Base-by-base conservation (phyloP, 2,113 vertebrate species). In the Hemiscyllium ocellatum region DNA sequence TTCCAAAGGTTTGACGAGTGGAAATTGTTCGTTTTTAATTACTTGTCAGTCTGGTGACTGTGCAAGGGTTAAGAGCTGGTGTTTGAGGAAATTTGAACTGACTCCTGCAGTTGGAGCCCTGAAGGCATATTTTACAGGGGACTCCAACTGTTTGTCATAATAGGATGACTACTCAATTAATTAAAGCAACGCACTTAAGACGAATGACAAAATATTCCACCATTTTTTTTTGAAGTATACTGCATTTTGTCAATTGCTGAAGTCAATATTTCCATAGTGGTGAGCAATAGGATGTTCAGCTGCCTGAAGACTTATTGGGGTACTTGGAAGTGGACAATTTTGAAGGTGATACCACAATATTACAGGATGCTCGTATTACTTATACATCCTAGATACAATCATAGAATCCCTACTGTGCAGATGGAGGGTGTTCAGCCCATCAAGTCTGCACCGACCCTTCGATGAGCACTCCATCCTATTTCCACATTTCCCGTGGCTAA, bases 1-100 rank as follows among this genome's bases (percentile, higher is more conserved):
- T 98, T 98, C 97, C 97, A 97, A 97, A 98, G 97, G 97, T 97
- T 96, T 98, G 98, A 98, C 97, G 97, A 98, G 97, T 98, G 97
- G 97, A 98, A 98, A 98, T 98, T 97, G 97, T 97, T 97, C 97
- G 97, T 97, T 61, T 98, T 98, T 99, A 99, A 99, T 99, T 99
- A 98, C 98, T 98, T 98, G 98, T 98, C 98, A 98, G 97, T 98
- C 98, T 97, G 96, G 97, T 98, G 97, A 97, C 96, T 97, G 97
- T 96, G 96, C 97, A 97, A 97, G 97, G 96, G 97, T 97, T 98
- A 98, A 98, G 97, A 97, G 97, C 96, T 66, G 97, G 96, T 76
- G 69, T 47, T 52, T 95, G 94, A 95, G 69, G 47, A 76, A 72
- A 95, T 95, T 17, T 95, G 69, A 95, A 76, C 24, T 95, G 69